Evolutionary conservation across 1,140 invertebrate genomes (phyloP).

Genomic region (Lucilia sericata): DNA sequence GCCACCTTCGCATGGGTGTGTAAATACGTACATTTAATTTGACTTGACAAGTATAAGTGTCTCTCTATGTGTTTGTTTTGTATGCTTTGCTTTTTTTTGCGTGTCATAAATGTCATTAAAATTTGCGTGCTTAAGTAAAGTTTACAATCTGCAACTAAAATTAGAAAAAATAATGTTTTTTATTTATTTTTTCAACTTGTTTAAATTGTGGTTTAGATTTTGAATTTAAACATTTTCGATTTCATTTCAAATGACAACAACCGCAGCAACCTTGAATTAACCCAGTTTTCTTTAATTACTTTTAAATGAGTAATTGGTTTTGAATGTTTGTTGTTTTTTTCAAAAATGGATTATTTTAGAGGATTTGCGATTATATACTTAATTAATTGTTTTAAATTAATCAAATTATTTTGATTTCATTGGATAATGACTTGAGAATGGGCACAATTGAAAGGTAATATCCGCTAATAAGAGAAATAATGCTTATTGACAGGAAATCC

Average conservation of each 20-base stretch:
- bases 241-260: neutral
- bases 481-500: too few species aligned
- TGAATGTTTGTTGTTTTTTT: too few species aligned
- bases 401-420: too few species aligned
- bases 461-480: too few species aligned
- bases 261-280: neutral
- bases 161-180: neutral
- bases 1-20: neutral
- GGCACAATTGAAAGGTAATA: too few species aligned
- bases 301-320: too few species aligned
- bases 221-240: neutral
- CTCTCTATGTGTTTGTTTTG: neutral
- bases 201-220: neutral
- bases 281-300: neutral
- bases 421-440: too few species aligned
- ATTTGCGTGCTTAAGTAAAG: constrained; percentile 2
- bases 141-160: constrained; percentile 5
- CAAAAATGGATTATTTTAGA: too few species aligned
- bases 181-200: neutral
- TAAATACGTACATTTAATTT: neutral
- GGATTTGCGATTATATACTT: too few species aligned
- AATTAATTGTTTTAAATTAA: too few species aligned
- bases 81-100: neutral
- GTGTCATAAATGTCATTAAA: constrained; percentile 17
- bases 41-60: neutral